A percentile compares a stretch with the other conserved stretches of the same genome.
phyloP scores from a whole-genome alignment of 2,113 vertebrate genomes.

The Menidia beryllina region DNA sequence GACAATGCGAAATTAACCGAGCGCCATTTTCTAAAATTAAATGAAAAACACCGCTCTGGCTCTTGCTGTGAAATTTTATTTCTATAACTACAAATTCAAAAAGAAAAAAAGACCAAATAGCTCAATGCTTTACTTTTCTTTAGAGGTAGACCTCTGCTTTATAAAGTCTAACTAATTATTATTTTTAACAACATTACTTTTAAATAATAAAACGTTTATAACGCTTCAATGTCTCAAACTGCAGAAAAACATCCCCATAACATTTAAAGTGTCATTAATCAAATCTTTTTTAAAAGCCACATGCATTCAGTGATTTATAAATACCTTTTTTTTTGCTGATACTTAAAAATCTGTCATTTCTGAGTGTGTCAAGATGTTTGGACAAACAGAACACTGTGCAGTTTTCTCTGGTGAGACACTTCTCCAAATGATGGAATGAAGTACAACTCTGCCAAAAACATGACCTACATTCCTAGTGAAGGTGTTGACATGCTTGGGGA shows the following conservation, averaged over 20 bases:
- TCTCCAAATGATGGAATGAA: conserved; percentile 64
- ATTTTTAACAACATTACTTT: not conserved
- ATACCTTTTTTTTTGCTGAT: not conserved
- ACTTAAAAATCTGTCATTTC: not conserved
- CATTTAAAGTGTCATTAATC: not conserved
- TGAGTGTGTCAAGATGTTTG: conserved; percentile 21
- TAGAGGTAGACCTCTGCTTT: not conserved
- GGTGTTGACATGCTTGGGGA: conserved; percentile 74
- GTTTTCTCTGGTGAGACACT: conserved; percentile 44
- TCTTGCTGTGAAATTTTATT: not conserved
- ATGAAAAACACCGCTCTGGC: not conserved
- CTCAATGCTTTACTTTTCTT: not conserved
- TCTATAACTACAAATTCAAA: conserved; percentile 10
- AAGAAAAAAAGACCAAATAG: not conserved
- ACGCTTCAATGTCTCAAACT: not conserved
- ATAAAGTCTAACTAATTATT: not conserved
- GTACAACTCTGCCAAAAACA: conserved; percentile 67
- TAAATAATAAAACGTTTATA: not conserved
- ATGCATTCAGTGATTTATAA: too few species aligned
- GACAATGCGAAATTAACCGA: conserved; percentile 38
- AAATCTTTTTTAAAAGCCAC: too few species aligned
- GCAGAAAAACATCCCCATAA: not conserved
- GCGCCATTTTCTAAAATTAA: conserved; percentile 60
- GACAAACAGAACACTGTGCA: conserved; percentile 23
- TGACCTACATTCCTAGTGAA: conserved; percentile 76